phyloP scores from a whole-genome alignment of 2,797 vertebrate species.

The Lacerta agilis region DNA sequence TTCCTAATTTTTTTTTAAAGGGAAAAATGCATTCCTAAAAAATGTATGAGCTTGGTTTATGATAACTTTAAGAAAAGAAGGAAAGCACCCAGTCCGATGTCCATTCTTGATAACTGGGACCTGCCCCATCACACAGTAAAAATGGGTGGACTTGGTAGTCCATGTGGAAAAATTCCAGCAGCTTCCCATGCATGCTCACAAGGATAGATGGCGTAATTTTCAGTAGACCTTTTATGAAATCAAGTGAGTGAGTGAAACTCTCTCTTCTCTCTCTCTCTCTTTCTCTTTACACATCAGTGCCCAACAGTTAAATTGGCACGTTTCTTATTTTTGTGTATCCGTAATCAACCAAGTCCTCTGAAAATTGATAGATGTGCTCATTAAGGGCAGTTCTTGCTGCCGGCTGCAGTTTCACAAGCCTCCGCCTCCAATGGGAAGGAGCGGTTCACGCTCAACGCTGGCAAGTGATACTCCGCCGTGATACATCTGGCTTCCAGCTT shows the following conservation, averaged over 20 bases:
- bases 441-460: slow-evolving; percentile 27
- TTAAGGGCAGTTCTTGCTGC: slow-evolving; percentile 57
- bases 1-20: neutral
- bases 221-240: neutral
- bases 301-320: slow-evolving; percentile 18
- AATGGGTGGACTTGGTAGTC: slow-evolving; percentile 8
- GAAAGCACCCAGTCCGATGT: rapidly evolving
- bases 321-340: slow-evolving; percentile 41
- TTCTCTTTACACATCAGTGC: slow-evolving; percentile 12
- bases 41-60: neutral
- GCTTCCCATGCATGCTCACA: slow-evolving; percentile 37
- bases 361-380: slow-evolving; percentile 61
- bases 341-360: slow-evolving; percentile 49
- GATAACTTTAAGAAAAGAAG: neutral
- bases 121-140: slow-evolving; percentile 33
- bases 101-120: slow-evolving; percentile 2
- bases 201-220: slow-evolving; percentile 31
- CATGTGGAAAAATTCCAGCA: neutral
- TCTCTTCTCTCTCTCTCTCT: neutral
- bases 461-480: slow-evolving; percentile 11
- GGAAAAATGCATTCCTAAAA: neutral
- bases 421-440: neutral
- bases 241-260: neutral
- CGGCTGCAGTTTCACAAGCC: slow-evolving; percentile 46
- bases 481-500: slow-evolving; percentile 59